Percentiles rank a stretch among this genome's conserved stretches.
phyloP scores from a whole-genome alignment of 2,113 vertebrate genomes.

The Pteronura brasiliensis region DNA sequence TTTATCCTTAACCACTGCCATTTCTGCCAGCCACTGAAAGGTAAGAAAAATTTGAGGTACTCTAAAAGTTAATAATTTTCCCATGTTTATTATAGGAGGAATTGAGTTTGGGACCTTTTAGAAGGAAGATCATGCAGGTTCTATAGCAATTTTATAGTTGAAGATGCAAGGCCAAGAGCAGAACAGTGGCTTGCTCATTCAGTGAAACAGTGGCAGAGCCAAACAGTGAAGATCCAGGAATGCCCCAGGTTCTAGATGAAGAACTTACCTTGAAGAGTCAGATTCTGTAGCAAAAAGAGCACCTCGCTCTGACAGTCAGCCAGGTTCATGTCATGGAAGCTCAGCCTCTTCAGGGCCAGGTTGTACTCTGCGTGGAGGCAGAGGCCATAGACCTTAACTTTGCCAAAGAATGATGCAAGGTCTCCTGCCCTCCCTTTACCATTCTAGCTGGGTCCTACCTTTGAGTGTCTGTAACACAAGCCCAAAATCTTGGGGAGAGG shows the following conservation, averaged over 20 bases:
- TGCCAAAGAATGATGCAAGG: not conserved
- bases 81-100: not conserved
- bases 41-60: not conserved
- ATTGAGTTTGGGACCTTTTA: not conserved
- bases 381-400: slow-evolving; percentile 10
- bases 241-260: not conserved
- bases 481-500: slow-evolving; percentile 76
- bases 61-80: not conserved
- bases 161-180: not conserved
- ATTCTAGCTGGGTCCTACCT: slow-evolving; percentile 79
- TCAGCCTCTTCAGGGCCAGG: slow-evolving; percentile 83
- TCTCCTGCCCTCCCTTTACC: not conserved
- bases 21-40: slow-evolving; percentile 14
- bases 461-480: slow-evolving; percentile 81
- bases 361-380: slow-evolving; percentile 80
- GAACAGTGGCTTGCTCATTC: not conserved
- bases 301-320: slow-evolving; percentile 87
- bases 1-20: not conserved
- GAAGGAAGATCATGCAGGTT: not conserved
- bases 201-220: not conserved
- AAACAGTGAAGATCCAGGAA: not conserved
- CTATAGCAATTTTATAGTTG: not conserved
- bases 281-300: slow-evolving; percentile 86
- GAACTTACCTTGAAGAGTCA: slow-evolving; percentile 85
- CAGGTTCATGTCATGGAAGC: slow-evolving; percentile 89